phyloP scores from a whole-genome alignment of 1,140 invertebrate species.

The Chionoecetes opilio region DNA sequence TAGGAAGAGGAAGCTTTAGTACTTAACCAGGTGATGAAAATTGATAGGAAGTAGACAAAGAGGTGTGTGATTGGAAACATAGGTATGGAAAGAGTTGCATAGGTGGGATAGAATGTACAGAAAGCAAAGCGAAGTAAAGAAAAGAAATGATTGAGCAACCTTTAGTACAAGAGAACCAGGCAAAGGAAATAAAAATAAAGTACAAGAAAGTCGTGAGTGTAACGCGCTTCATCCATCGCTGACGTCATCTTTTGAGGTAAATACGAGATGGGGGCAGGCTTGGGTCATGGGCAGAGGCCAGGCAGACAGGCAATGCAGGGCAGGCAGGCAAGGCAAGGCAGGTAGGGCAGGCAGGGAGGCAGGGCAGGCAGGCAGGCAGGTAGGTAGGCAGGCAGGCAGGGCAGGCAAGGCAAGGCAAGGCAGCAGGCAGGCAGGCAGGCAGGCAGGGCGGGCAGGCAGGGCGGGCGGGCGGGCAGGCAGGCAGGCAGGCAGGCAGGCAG shows the following conservation, averaged over 20 bases:
- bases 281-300: neutral
- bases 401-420: no score
- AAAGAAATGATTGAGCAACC: neutral
- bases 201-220: neutral
- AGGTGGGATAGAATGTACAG: neutral
- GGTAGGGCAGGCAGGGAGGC: no score
- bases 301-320: neutral
- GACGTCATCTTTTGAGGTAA: no score
- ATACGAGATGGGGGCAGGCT: neutral
- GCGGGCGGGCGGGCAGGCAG: no score
- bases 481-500: neutral
- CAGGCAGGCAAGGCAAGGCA: neutral
- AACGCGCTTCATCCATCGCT: neutral
- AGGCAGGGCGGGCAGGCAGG: no score
- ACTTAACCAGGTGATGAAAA: neutral
- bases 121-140: neutral
- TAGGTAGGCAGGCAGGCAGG: no score
- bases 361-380: no score
- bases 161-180: neutral
- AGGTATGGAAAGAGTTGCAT: no score
- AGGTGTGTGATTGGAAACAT: no score
- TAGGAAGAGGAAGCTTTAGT: neutral
- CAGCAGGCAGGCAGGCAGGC: no score
- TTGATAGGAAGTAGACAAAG: neutral
- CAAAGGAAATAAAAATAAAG: neutral